Percentiles rank a stretch among this genome's conserved stretches.
These are phyloP conservation scores for Nylanderia fulva DNA, from an alignment of 1,140 invertebrate genomes.

Conservation along the genomic window DNA sequence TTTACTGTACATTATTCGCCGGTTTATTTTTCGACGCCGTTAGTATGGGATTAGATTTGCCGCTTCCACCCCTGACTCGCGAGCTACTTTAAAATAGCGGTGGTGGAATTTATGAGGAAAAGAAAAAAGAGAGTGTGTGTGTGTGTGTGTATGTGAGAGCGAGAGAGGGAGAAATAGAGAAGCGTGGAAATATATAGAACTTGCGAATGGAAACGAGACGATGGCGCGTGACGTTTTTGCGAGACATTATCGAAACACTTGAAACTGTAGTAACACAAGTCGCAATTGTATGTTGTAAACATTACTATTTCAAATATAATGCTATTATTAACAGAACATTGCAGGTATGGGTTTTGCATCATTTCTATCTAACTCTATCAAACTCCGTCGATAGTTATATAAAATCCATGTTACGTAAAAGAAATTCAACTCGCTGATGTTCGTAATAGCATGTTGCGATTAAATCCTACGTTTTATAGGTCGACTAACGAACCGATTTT, in stretches of 20 bases:
- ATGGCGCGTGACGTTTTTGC: constrained; percentile 64
- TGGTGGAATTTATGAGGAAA: constrained; percentile 1
- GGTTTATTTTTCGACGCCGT: constrained; percentile 69
- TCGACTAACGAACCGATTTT: constrained; percentile 5
- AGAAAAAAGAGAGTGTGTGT: not conserved
- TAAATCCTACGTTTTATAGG: constrained; percentile 11
- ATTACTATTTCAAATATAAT: constrained; percentile 81
- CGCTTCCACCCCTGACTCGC: constrained; percentile 49
- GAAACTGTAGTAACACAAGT: constrained; percentile 74
- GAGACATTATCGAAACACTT: constrained; percentile 74
- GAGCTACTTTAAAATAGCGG: constrained; percentile 10
- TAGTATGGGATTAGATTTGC: constrained; percentile 69
- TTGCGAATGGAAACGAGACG: constrained; percentile 44
- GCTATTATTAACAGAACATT: constrained; percentile 74
- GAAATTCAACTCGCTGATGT: not conserved
- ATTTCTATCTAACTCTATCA: constrained; percentile 28
- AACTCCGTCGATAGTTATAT: not conserved
- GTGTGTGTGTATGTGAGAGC: constrained; percentile 29
- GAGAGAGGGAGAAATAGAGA: constrained; percentile 14
- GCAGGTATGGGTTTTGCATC: not conserved
- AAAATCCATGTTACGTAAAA: constrained; percentile 15
- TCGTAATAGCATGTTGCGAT: not conserved
- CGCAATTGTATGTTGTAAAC: constrained; percentile 80
- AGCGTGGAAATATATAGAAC: constrained; percentile 36
- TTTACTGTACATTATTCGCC: constrained; percentile 68